Evolutionary conservation across 1,140 invertebrate genomes (phyloP).

Genomic region (Fopius arisanus): DNA sequence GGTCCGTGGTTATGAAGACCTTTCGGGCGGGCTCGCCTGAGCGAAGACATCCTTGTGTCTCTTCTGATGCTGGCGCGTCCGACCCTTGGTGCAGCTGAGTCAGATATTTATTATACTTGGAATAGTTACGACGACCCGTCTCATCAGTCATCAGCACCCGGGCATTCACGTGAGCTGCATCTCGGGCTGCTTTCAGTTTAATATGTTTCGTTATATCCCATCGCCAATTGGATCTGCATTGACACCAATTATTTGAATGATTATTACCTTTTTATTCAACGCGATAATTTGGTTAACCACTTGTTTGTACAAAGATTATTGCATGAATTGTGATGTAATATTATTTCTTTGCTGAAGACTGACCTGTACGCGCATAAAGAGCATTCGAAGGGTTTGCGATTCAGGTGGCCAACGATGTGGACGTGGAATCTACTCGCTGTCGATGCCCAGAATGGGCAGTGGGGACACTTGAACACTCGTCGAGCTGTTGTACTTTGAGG

Average conservation of each 20-base stretch:
- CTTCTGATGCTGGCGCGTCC: not conserved
- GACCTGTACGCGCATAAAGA: conserved; percentile 89
- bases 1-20: not conserved
- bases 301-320: no score
- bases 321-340: no score
- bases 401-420: conserved; percentile 90
- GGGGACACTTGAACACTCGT: conserved; percentile 86
- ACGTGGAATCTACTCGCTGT: conserved; percentile 92
- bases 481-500: conserved; percentile 57
- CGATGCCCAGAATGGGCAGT: conserved; percentile 89
- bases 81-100: conserved; percentile 67
- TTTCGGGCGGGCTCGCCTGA: no score
- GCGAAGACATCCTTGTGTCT: not conserved
- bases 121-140: conserved; percentile 88
- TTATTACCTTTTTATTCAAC: no score
- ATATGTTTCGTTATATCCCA: conserved; percentile 98
- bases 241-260: no score
- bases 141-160: conserved; percentile 90
- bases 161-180: conserved; percentile 78
- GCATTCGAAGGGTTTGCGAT: conserved; percentile 94
- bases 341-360: no score
- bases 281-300: no score
- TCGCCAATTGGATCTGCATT: conserved; percentile 95
- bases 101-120: conserved; percentile 90
- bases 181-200: conserved; percentile 83